phyloP scores from a whole-genome alignment of 2,888 invertebrate species.

The Calameuta idolon region DNA sequence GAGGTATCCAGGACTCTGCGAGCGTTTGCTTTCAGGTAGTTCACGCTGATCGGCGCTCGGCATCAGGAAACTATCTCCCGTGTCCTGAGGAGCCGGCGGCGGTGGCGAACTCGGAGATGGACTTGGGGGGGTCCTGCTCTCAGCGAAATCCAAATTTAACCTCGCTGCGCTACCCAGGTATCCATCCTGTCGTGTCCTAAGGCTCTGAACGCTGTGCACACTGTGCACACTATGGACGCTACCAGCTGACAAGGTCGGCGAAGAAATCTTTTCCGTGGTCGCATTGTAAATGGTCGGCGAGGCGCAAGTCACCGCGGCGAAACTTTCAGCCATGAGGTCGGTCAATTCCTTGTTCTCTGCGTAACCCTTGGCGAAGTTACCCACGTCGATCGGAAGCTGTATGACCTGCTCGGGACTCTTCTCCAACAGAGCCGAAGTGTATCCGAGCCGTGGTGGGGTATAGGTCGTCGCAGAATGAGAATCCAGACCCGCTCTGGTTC shows the following conservation, averaged over 20 bases:
- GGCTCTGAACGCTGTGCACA: conserved; percentile 48
- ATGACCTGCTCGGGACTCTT: conserved; percentile 60
- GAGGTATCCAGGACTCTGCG: conserved; percentile 66
- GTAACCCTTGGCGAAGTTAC: conserved; percentile 72
- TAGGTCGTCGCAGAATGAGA: conserved; percentile 55
- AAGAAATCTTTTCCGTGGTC: conserved; percentile 70
- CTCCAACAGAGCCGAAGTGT: conserved; percentile 76
- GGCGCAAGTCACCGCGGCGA: conserved; percentile 68
- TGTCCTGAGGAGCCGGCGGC: conserved; percentile 83
- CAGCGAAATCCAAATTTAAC: conserved; percentile 69
- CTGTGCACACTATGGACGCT: conserved; percentile 64
- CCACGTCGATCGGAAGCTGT: conserved; percentile 71
- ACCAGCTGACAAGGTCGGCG: conserved; percentile 75
- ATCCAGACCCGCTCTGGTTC: conserved; percentile 54
- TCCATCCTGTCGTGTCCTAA: conserved; percentile 75
- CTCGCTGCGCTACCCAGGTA: conserved; percentile 70
- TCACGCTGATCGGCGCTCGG: conserved; percentile 54
- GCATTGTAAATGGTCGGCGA: conserved; percentile 70
- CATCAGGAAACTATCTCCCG: conserved; percentile 69
- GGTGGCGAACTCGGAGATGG: conserved; percentile 79
- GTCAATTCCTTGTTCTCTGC: conserved; percentile 67
- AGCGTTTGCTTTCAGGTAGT: conserved; percentile 48
- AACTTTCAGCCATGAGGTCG: conserved; percentile 68
- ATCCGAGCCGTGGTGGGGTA: conserved; percentile 70
- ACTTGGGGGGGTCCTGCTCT: conserved; percentile 66